These are phyloP conservation scores for Lagria hirta DNA, from an alignment of 2,888 invertebrate species.

Conservation along the genomic window DNA sequence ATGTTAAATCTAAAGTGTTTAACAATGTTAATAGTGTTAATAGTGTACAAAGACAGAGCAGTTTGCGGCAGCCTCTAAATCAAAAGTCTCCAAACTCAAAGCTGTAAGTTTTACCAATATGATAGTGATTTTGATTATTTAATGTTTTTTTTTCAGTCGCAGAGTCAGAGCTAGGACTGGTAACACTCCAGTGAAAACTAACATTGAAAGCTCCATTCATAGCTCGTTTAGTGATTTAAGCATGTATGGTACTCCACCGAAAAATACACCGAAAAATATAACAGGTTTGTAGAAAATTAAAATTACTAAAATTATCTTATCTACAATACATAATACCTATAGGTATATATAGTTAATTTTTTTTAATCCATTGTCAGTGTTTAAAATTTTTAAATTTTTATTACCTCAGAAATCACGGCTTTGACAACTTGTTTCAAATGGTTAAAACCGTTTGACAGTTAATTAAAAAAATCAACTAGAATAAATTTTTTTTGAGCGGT, in stretches of 20 bases:
- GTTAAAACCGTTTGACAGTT: too few species aligned
- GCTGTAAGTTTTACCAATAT: slow-evolving; percentile 40
- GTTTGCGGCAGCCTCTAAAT: slow-evolving; percentile 29
- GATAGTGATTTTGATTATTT: slow-evolving; percentile 1
- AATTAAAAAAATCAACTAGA: too few species aligned
- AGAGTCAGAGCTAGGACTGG: slow-evolving; percentile 56
- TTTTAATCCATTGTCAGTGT: too few species aligned
- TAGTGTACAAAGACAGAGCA: slow-evolving; percentile 18
- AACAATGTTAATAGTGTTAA: slow-evolving; percentile 36
- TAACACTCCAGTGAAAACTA: slow-evolving; percentile 57
- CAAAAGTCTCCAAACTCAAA: slow-evolving; percentile 44
- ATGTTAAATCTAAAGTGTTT: slow-evolving; percentile 80
- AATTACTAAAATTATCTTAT: too few species aligned
- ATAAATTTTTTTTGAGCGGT: too few species aligned
- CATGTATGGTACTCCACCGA: slow-evolving; percentile 52
- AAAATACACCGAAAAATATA: slow-evolving; percentile 50
- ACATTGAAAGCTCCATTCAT: slow-evolving; percentile 59
- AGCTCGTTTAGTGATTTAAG: slow-evolving; percentile 74
- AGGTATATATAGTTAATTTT: too few species aligned
- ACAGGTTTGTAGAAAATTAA: too few species aligned
- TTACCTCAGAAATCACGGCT: too few species aligned
- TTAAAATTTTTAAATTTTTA: too few species aligned
- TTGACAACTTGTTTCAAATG: too few species aligned
- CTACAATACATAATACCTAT: too few species aligned
- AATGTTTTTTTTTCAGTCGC: slow-evolving; percentile 51